Evolutionary conservation across 2,888 invertebrate genomes (phyloP).

Genomic region (Vandiemenella viatica): DNA sequence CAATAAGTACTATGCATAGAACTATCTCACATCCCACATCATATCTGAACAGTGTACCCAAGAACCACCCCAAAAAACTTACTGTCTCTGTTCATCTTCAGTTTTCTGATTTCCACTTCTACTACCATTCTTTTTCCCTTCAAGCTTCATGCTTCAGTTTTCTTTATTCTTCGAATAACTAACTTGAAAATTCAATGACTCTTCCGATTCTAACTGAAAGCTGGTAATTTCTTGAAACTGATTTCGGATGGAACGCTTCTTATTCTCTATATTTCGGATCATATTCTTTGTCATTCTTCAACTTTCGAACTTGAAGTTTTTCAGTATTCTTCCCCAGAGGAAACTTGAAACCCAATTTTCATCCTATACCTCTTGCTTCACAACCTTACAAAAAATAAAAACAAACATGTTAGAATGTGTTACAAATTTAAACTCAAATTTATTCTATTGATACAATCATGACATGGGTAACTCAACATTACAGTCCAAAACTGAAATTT

Average conservation of each 20-base stretch:
- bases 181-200: not conserved
- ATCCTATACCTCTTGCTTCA: slow-evolving; percentile 72
- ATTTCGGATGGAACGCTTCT: slow-evolving; percentile 6
- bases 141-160: not conserved
- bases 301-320: slow-evolving; percentile 11
- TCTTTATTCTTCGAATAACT: not conserved
- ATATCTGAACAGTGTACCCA: too few species aligned
- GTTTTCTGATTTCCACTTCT: not conserved
- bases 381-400: slow-evolving; percentile 68
- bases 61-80: not conserved
- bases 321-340: slow-evolving; percentile 13
- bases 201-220: not conserved
- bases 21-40: too few species aligned
- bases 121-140: not conserved
- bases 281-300: slow-evolving; percentile 13
- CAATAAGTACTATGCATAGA: too few species aligned
- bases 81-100: not conserved
- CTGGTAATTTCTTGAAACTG: slow-evolving; percentile 7
- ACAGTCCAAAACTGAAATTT: not conserved
- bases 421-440: slow-evolving; percentile 9
- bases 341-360: slow-evolving; percentile 32
- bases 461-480: not conserved
- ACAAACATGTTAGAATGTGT: slow-evolving; percentile 47
- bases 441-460: slow-evolving; percentile 10
- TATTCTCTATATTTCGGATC: slow-evolving; percentile 7